Conservation (phyloP, 1,140 invertebrate genomes). For the Megalonaias nervosa region DNA sequence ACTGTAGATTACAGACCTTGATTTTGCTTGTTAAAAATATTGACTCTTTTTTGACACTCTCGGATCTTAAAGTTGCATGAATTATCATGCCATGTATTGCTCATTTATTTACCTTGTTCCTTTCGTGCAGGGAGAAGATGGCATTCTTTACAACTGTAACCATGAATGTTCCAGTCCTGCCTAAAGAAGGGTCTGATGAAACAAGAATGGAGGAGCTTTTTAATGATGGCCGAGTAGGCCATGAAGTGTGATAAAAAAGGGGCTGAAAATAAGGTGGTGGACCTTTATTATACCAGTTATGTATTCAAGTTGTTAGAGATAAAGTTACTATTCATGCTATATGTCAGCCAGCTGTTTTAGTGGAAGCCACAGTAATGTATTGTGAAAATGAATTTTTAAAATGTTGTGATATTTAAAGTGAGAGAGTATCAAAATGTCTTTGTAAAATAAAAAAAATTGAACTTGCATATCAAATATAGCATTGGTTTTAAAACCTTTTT, state of each 20-base stretch:
- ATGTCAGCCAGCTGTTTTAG: too few species aligned
- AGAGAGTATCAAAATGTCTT: too few species aligned
- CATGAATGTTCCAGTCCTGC: conserved; percentile 83
- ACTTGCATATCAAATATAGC: too few species aligned
- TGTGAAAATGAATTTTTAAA: too few species aligned
- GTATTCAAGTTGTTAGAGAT: too few species aligned
- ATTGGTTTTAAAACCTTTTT: too few species aligned
- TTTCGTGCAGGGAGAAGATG: conserved; percentile 89
- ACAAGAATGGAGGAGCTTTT: conserved; percentile 42
- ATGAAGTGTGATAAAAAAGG: conserved; percentile 50
- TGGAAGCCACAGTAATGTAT: too few species aligned
- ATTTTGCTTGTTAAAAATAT: background rate
- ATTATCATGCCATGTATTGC: background rate
- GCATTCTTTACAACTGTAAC: conserved; percentile 91
- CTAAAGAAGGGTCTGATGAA: conserved; percentile 73
- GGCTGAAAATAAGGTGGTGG: too few species aligned
- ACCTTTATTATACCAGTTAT: too few species aligned
- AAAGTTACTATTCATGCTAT: too few species aligned
- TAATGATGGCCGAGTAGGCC: conserved; percentile 48
- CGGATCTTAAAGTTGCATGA: background rate
- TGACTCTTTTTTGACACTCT: background rate
- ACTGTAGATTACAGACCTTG: background rate
- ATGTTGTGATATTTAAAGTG: too few species aligned
- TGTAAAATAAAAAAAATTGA: too few species aligned
- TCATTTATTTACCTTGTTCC: background rate